Evolutionary conservation across 1,140 invertebrate species (phyloP), one percentile per base, ranked within the genome.

Genomic region (Telenomus remus): DNA sequence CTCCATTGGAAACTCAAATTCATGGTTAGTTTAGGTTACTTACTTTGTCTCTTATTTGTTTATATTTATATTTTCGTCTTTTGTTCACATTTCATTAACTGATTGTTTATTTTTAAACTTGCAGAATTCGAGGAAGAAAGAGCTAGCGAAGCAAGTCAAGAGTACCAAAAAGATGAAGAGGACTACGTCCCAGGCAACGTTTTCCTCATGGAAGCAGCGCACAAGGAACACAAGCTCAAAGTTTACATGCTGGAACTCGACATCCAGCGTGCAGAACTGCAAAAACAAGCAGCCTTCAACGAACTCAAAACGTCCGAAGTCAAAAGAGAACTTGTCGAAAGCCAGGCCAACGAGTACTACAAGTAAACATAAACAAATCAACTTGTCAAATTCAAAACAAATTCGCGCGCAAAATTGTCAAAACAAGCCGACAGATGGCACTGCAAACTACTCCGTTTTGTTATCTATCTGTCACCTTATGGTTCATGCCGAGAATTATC

Each of bases 211-310:
- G 64, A 70, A 13, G 54, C 60, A 0, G 63, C 75, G 8, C 71
- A 64, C 13, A 70, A 76, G 42, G 77, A 81, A 48, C 75, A 79
- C 34, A 68, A 77, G 33, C 44, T 81, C 4, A 81, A 81, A 63
- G 16, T 81, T n/a, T 54, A 72, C 27, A 71, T 74, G 49, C 15
- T 81, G 9, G 57, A 78, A 33, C 37, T 79, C 0, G 78, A 81
- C 42, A 65, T 81, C 47, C 72, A 81, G 13, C 60, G 78, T 16
- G 80, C 75, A 11, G 80, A 81, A 60, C n/a, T 81, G 42, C 66
- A 79, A 42, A 79, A 76, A 60, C 80, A 81, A 50, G 53, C 68
- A 0, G 80, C 78, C 0, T 59, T 72, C 8, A 79, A 79, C 61
- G 75, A 81, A 3, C 37, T 81, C 2, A 76, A 70, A 44, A 56